Evolutionary conservation across 2,113 vertebrate genomes (phyloP).

Genomic region (Puffinus mauretanicus): DNA sequence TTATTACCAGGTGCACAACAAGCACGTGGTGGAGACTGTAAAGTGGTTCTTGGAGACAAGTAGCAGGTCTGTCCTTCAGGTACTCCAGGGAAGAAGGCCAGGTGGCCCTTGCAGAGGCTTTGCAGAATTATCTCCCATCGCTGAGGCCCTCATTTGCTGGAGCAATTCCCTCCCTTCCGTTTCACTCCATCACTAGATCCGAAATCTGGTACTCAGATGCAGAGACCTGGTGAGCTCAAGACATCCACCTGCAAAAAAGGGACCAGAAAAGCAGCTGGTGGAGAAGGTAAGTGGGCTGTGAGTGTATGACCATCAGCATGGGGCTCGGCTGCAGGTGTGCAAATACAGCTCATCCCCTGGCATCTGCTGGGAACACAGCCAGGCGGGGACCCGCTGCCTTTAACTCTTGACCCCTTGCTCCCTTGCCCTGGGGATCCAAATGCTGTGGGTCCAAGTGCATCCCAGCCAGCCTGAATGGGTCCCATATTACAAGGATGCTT

Average conservation of each 20-base stretch:
- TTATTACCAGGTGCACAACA: fast-evolving
- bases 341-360: neutral
- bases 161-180: neutral
- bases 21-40: neutral
- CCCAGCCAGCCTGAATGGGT: neutral
- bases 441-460: neutral
- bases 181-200: neutral
- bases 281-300: neutral
- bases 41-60: neutral
- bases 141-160: neutral
- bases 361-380: neutral
- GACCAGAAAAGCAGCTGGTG: neutral
- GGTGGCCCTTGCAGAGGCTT: neutral
- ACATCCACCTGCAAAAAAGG: neutral
- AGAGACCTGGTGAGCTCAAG: neutral
- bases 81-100: neutral
- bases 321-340: neutral
- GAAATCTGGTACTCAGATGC: neutral
- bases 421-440: neutral
- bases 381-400: neutral
- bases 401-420: constrained; percentile 26
- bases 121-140: neutral
- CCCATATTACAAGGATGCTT: neutral
- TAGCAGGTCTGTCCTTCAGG: neutral
- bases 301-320: fast-evolving